phyloP scores from a whole-genome alignment of 2,888 invertebrate genomes.

The Halocaridina rubra region DNA sequence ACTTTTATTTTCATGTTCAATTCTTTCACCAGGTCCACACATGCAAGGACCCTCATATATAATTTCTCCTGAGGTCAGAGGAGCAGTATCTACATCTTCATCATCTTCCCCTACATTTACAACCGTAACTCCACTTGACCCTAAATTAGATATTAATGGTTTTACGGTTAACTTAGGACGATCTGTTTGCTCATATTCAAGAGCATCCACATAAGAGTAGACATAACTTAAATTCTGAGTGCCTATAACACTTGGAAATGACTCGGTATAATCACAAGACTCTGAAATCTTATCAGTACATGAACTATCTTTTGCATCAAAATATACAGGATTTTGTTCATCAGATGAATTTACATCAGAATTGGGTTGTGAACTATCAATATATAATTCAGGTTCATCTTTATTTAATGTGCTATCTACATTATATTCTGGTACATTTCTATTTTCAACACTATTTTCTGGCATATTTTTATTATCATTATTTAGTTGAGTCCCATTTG shows the following conservation, averaged over 20 bases:
- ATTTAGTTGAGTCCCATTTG: neutral
- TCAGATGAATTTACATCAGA: neutral
- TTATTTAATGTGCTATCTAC: neutral
- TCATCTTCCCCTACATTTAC: neutral
- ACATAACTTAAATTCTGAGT: constrained; percentile 25
- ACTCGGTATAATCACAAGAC: constrained; percentile 26
- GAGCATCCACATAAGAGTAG: constrained; percentile 31
- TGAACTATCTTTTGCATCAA: constrained; percentile 26
- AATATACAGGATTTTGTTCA: neutral
- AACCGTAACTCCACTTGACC: neutral
- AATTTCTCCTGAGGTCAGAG: constrained; percentile 19
- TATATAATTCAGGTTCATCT: neutral
- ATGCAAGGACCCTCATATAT: constrained; percentile 46
- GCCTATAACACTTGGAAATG: constrained; percentile 34
- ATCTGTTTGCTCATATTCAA: neutral
- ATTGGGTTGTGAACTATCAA: neutral
- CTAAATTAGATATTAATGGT: neutral
- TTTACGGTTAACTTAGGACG: neutral
- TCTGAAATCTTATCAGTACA: constrained; percentile 26
- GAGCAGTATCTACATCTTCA: neutral
- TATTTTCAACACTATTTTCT: neutral
- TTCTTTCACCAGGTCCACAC: constrained; percentile 17
- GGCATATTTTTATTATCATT: neutral
- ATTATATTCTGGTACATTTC: neutral
- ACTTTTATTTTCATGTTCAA: neutral